Evolutionary conservation across 2,888 invertebrate species (phyloP), one percentile per base, ranked within the genome.

Genomic region (Tipula lateralis): DNA sequence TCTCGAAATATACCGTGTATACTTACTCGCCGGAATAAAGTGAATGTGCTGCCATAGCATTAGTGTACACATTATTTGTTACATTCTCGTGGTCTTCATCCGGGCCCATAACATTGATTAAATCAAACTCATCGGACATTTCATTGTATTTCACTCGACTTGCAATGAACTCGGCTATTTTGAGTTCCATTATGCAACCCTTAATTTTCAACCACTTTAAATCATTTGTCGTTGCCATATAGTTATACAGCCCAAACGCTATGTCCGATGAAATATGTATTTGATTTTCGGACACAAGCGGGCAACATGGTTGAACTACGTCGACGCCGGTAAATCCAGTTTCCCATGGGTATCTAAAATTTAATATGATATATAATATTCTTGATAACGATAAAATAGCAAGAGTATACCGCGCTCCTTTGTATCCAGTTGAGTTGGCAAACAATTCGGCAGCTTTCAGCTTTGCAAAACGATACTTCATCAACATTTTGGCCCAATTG

Each of bases 231-330:
- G 87, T 86, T 82, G 88, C 87, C 82, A 88, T 89, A 85, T 89
- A 87, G 34, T 88, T 88, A 81, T 88, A 87, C 16, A 88, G 89
- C 0, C 92, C 93, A 86, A 92, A 92, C 0, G 91, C 89, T 84
- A 93, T 92, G 86, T 92, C 92, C 0, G 92, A 92, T 0, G 92
- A 91, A 83, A 93, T 91, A 87, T 93, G 93, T 84, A 92, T 92
- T 87, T 93, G 91, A 85, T 91, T 92, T 84, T 91, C 88, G 0
- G 92, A 92, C 1, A 93, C 91, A 84, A 92, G 91, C 0, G 92
- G 92, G 85, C 92, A 93, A 86, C 93, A 92, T 0, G 93, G 92
- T 88, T 93, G 92, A 0, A 92, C 93, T 30, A 92, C 92, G 86
- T 93, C 93, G 0, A 90, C 88, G 0, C 93, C 93, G 0, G 93